A percentile compares a stretch with the other conserved stretches of the same genome.
Evolutionary conservation across 2,797 vertebrate genomes (phyloP).

Genomic region (Eleutherodactylus coqui): DNA sequence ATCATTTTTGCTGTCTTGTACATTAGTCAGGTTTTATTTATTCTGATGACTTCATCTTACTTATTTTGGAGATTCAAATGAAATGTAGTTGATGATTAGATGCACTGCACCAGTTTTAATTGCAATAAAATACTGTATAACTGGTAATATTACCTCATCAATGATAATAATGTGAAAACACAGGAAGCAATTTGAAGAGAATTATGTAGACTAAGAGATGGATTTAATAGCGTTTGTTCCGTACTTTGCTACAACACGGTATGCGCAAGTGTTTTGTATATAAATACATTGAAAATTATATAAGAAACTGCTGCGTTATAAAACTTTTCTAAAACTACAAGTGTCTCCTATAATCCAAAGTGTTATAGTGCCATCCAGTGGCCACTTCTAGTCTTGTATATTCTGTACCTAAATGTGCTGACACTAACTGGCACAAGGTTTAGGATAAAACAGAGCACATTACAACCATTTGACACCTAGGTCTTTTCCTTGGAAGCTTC

Average conservation of each 20-base stretch:
- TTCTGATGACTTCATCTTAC: not conserved
- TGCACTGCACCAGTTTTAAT: not conserved
- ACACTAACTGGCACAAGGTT: not conserved
- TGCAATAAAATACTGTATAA: not conserved
- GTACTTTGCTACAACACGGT: not conserved
- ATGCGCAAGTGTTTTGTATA: not conserved
- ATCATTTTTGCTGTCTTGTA: no score
- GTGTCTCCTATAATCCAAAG: not conserved
- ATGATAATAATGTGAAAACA: not conserved
- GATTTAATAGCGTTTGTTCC: not conserved
- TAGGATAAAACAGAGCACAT: not conserved
- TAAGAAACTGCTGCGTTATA: not conserved
- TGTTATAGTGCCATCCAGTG: conserved; percentile 26
- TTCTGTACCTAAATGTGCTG: not conserved
- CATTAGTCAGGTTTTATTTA: no score
- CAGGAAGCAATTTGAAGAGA: not conserved
- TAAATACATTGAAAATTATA: not conserved
- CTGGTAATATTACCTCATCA: not conserved
- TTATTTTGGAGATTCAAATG: not conserved
- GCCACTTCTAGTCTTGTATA: not conserved
- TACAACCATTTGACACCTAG: not conserved
- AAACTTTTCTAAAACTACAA: not conserved
- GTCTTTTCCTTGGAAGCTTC: not conserved
- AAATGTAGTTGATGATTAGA: not conserved
- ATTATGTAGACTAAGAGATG: not conserved